phyloP scores from a whole-genome alignment of 2,888 invertebrate species.

The Melanostoma mellinum region DNA sequence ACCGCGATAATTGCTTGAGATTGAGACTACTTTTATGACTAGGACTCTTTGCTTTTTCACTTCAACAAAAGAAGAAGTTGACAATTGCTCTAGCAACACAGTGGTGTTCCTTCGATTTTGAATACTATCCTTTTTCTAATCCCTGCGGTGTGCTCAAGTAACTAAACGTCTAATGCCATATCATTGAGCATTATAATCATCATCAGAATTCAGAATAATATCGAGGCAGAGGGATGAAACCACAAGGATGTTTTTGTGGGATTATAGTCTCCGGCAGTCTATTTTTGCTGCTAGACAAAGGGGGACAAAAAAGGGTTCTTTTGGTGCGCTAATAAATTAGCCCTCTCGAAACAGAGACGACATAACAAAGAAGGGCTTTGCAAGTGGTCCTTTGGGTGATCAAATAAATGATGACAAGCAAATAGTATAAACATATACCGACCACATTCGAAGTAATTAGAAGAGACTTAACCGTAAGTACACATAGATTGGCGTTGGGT shows the following conservation, averaged over 20 bases:
- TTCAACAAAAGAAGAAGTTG: slow-evolving; percentile 18
- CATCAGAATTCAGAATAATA: slow-evolving; percentile 50
- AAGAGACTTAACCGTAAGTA: slow-evolving; percentile 56
- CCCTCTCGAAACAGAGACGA: slow-evolving; percentile 25
- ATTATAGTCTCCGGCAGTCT: slow-evolving; percentile 50
- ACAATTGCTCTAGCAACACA: slow-evolving; percentile 29
- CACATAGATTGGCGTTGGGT: not conserved
- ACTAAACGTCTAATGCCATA: slow-evolving; percentile 67
- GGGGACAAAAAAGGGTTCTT: slow-evolving; percentile 34
- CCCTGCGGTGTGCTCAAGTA: slow-evolving; percentile 59
- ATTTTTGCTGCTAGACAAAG: slow-evolving; percentile 10
- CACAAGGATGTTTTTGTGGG: slow-evolving; percentile 48
- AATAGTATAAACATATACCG: slow-evolving; percentile 35
- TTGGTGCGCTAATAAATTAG: slow-evolving; percentile 63
- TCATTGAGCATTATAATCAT: slow-evolving; percentile 70
- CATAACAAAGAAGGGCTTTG: slow-evolving; percentile 43
- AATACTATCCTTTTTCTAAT: slow-evolving; percentile 62
- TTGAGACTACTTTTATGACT: not conserved
- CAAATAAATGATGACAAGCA: slow-evolving; percentile 53
- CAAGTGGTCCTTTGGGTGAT: slow-evolving; percentile 71
- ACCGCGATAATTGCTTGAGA: slow-evolving; percentile 65
- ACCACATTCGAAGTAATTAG: slow-evolving; percentile 63
- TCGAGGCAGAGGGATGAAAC: slow-evolving; percentile 35
- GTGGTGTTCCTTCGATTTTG: slow-evolving; percentile 26
- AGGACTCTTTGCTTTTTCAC: slow-evolving; percentile 11